A percentile compares a stretch with the other conserved stretches of the same genome.
Conservation (phyloP, 2,888 invertebrate species). For the Diaphora mendica region DNA sequence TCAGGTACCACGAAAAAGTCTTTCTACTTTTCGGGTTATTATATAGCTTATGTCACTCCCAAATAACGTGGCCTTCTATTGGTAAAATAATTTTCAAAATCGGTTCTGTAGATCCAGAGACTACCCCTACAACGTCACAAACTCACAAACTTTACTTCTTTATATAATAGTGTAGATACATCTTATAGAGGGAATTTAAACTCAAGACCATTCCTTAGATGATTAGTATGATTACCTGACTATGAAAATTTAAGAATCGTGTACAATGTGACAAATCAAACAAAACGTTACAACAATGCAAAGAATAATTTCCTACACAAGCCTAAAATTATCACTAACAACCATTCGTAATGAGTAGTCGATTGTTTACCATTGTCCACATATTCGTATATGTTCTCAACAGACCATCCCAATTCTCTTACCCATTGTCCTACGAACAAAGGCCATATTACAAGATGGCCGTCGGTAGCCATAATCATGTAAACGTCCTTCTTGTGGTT, state of each 20-base stretch:
- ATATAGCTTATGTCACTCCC: too few relatives aligned
- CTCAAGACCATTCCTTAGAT: not conserved
- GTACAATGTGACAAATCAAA: conserved; percentile 11
- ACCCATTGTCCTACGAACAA: conserved; percentile 76
- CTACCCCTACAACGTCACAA: too few relatives aligned
- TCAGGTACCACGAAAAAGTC: too few relatives aligned
- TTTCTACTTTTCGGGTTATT: too few relatives aligned
- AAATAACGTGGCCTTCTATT: too few relatives aligned
- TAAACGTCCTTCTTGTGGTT: conserved; percentile 44
- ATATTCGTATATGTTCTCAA: conserved; percentile 66
- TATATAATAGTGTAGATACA: too few relatives aligned
- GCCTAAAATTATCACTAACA: conserved; percentile 48
- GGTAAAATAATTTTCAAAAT: too few relatives aligned
- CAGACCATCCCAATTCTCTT: conserved; percentile 73
- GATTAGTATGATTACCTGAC: not conserved
- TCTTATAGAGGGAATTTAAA: not conserved
- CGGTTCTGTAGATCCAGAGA: too few relatives aligned
- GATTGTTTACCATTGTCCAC: conserved; percentile 73
- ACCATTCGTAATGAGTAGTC: conserved; percentile 60
- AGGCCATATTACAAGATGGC: conserved; percentile 65
- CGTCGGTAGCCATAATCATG: conserved; percentile 47
- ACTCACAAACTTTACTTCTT: too few relatives aligned
- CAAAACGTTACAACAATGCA: conserved; percentile 24
- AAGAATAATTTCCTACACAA: conserved; percentile 46
- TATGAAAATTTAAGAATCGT: not conserved